A percentile compares a stretch with the other conserved stretches of the same genome.
Conservation (phyloP, 1,140 invertebrate genomes). For the Halesus radiatus region DNA sequence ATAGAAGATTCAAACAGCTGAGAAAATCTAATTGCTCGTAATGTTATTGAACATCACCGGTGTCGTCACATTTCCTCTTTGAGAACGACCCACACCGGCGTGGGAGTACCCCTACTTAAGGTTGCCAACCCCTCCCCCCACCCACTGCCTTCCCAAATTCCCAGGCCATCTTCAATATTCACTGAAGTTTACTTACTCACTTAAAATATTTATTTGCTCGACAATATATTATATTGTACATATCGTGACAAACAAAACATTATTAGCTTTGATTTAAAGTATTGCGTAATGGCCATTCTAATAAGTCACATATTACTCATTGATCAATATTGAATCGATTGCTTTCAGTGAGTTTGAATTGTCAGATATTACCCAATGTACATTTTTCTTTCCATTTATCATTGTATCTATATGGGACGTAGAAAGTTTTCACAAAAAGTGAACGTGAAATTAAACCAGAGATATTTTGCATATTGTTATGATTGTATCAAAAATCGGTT, state of each 20-base stretch:
- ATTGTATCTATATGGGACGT: neutral
- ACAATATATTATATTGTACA: no score
- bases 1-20: neutral
- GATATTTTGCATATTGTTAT: no score
- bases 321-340: no score
- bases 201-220: no score
- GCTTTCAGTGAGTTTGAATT: no score
- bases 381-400: no score
- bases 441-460: neutral
- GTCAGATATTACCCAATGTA: no score
- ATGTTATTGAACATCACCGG: slow-evolving; percentile 16
- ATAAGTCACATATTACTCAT: no score
- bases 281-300: no score
- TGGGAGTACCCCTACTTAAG: slow-evolving; percentile 1
- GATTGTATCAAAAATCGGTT: no score
- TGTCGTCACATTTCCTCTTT: slow-evolving; percentile 11
- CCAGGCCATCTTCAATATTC: neutral
- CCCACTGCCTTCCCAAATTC: neutral
- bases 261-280: no score
- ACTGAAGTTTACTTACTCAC: neutral
- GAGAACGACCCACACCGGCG: neutral
- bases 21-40: neutral
- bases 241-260: no score
- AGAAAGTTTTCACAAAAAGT: neutral
- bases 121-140: neutral